Evolutionary conservation across 2,113 vertebrate genomes (phyloP), one percentile per base, ranked within the genome.

Genomic region (Tyrannus savana): DNA sequence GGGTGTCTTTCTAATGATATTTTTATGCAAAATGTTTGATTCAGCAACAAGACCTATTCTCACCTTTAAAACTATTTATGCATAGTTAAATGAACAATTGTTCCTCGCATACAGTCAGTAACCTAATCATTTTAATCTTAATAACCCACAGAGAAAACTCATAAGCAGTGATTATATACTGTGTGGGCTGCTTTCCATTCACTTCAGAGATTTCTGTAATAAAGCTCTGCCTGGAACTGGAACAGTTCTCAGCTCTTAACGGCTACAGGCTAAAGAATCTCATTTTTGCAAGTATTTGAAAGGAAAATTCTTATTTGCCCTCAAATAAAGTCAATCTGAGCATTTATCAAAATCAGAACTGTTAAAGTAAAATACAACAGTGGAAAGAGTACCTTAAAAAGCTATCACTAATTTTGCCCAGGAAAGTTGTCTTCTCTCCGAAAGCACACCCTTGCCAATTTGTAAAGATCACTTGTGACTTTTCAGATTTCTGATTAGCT

Each of bases 21-120:
- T 91, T 94, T 95, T 73, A 90, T 91, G 56, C 37, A 96, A 97
- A 97, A 52, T 53, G 18, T 88, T 97, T 94, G 60, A 81, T 96
- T 95, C 92, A 35, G 60, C 39, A 94, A 62, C 49, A 94, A 96
- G 80, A 74, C 35, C 15, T 87, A 37, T 78, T 95, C 80, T 89
- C 59, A 91, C 30, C 42, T 73, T 91, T 85, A 67, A 52, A 94
- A 53, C 62, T 86, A 59, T 74, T 95, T 85, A 75, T 94, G 23
- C 14, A 30, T 66, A 49, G 33, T 81, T 87, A 96, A 92, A 72
- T 35, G n/a, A 96, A 94, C 60, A 92, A 82, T 86, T 84, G 9
- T 75, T 94, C 68, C 52, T 92, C 53, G 46, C 46, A 84, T 16
- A 68, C 46, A 91, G 50, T 55, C 77, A 86, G 55, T 75, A 90